Percentiles rank a stretch among this genome's conserved stretches.
Conservation (phyloP, 2,888 invertebrate genomes). For the Phyllotreta striolata region DNA sequence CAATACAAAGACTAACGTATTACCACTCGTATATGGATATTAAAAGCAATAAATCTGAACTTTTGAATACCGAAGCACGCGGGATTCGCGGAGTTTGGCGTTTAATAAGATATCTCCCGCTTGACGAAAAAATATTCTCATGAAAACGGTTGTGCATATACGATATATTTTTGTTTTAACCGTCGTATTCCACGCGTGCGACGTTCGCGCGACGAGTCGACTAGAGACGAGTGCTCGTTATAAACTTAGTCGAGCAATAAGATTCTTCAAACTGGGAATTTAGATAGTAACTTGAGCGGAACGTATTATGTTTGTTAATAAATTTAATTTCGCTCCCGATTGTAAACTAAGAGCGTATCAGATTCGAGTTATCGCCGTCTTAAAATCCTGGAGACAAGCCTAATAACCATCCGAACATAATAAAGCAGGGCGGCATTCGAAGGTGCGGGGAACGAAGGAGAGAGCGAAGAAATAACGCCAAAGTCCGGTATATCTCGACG, state of each 20-base stretch:
- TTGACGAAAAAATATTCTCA: background rate
- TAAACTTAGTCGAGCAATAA: too few species aligned
- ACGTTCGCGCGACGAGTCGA: too few species aligned
- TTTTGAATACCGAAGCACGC: constrained; percentile 25
- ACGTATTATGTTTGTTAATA: background rate
- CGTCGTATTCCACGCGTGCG: too few species aligned
- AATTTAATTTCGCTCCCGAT: constrained; percentile 1
- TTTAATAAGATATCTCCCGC: constrained; percentile 21
- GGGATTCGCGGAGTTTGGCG: constrained; percentile 9
- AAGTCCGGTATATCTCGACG: constrained; percentile 52
- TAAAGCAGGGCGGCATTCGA: constrained; percentile 39
- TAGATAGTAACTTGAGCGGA: too few species aligned
- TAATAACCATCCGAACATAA: constrained; percentile 45
- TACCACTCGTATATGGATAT: constrained; percentile 44
- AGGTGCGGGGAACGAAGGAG: constrained; percentile 32
- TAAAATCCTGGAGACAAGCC: constrained; percentile 43
- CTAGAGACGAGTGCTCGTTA: too few species aligned
- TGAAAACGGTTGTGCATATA: too few species aligned
- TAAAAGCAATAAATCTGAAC: constrained; percentile 47
- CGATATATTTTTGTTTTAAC: too few species aligned
- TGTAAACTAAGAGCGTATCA: constrained; percentile 20
- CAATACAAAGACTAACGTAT: constrained; percentile 43
- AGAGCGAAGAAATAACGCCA: constrained; percentile 47
- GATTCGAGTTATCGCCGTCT: constrained; percentile 40
- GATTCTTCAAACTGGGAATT: too few species aligned